Base-by-base conservation (phyloP, 2,113 vertebrate species). In the Mormoops blainvillei region DNA sequence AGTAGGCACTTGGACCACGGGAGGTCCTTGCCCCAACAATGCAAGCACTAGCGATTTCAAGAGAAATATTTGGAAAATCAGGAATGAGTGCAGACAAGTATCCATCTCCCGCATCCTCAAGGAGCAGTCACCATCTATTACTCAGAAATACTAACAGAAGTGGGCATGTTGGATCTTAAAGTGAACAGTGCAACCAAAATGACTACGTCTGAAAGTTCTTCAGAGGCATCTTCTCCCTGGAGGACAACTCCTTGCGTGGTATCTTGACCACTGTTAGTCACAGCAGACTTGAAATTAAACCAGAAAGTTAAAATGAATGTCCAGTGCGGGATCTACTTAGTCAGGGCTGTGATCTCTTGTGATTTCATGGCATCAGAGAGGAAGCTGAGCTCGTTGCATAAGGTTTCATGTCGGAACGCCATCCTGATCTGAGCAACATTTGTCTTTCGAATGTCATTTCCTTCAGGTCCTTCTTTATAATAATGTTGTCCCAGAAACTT, bases 401-500 rank as follows among this genome's bases (percentile, higher is more conserved):
- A 97, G 1, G 99, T 99, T 98, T 99, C 99, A 0, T 99, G 98
- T 76, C 99, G 99, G 98, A 99, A 99, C 50, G 99, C 99, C 99
- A 99, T 99, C 73, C 99, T 99, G 98, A 99, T 99, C 97, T 99
- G 99, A 5, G 99, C 99, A 78, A 99, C 99, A 3, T 99, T 99
- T 68, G 99, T 99, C 97, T 99, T 98, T 54, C 98, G 98, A 94
- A 99, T 99, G 96, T 99, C 99, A 16, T 99, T 99, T 68, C 99
- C 99, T 19, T 99, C 99, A 0, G 99, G 99, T 86, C 99, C 99
- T 54, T 99, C 99, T 97, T 99, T 98, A 43, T 99, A 99, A 97
- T 99, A 99, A 98, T 99, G 99, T 80, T 97, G 16, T 31, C 99
- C 99, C 91, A 99, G 91, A 98, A 99, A 99, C 96, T 99, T 99